Base-by-base conservation (phyloP, 2,797 vertebrate genomes). In the Protosalanx chinensis region DNA sequence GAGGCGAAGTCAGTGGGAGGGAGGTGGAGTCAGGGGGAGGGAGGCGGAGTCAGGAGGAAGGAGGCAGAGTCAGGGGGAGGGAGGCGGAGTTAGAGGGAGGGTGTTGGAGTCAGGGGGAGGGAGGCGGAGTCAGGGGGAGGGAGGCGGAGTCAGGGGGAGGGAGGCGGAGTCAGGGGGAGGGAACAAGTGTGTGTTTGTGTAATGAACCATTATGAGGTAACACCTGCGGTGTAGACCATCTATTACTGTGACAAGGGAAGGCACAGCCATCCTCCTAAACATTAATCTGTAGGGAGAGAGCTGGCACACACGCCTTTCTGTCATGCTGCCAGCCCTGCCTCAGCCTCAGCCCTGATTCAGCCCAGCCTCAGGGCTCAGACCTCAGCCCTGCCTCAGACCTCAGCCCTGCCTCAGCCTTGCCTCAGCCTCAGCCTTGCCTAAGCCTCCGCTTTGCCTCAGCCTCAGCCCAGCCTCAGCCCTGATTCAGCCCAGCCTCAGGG, bases 211-310 rank as follows among this genome's bases (percentile, higher is more conserved):
- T 58, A 32, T 27, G n/a, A 65, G 53, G 29, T 16, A 59, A 59
- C 78, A 78, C 65, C 84, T 79, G 77, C 46, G 0, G 78, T 78
- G 53, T 72, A 72, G 73, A 75, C 72, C 83, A 80, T 84, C 76
- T 75, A 85, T 88, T 87, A 88, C 80, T 86, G 85, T 72, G 84
- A 83, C 84, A 81, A 74, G 62, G 62, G 78, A 41, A 41, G 68
- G 74, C 71, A 74, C 67, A 70, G 82, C 82, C 84, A 86, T 84
- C 87, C 81, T 86, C 84, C 90, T 77, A 84, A 75, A 82, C 89
- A 92, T 89, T 88, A 88, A 91, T 91, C 84, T 83, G 79, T 76
- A 62, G 30, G 49, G 68, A 83, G 81, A 81, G 81, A 66, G 66
- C 76, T 79, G 78, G 87, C 84, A 84, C 46, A 63, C 61, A 5